A percentile compares a stretch with the other conserved stretches of the same genome.
Evolutionary conservation across 2,113 vertebrate genomes (phyloP).

Genomic region (Cacatua alba): DNA sequence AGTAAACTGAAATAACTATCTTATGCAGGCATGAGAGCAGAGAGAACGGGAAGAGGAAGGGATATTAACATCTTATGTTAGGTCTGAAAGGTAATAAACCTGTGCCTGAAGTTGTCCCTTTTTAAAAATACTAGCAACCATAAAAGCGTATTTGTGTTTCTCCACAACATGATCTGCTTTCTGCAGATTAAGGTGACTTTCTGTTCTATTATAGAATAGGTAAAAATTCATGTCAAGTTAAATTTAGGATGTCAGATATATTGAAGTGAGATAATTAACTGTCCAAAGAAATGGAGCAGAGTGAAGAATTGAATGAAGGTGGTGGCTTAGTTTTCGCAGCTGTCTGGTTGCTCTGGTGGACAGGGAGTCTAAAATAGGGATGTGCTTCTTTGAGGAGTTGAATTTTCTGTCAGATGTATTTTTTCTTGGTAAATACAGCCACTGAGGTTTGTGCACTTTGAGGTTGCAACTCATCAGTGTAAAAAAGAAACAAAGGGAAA

Average conservation of each 20-base stretch:
- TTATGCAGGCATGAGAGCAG: background rate
- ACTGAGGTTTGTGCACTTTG: background rate
- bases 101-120: background rate
- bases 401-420: slow-evolving; percentile 22
- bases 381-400: background rate
- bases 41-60: background rate
- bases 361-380: background rate
- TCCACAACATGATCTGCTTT: background rate
- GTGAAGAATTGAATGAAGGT: background rate
- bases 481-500: slow-evolving; percentile 10
- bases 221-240: background rate
- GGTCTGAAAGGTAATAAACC: background rate
- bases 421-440: slow-evolving; percentile 5
- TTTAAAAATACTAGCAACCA: background rate
- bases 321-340: slow-evolving; percentile 26
- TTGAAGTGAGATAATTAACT: background rate
- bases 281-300: background rate
- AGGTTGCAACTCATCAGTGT: background rate
- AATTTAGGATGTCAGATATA: slow-evolving; percentile 1
- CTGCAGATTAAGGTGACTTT: slow-evolving; percentile 1
- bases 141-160: background rate
- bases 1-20: background rate
- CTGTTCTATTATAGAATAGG: background rate
- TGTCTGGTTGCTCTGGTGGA: background rate
- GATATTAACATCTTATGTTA: background rate